Conservation (phyloP, 2,113 vertebrate genomes). For the Myotis davidii region DNA sequence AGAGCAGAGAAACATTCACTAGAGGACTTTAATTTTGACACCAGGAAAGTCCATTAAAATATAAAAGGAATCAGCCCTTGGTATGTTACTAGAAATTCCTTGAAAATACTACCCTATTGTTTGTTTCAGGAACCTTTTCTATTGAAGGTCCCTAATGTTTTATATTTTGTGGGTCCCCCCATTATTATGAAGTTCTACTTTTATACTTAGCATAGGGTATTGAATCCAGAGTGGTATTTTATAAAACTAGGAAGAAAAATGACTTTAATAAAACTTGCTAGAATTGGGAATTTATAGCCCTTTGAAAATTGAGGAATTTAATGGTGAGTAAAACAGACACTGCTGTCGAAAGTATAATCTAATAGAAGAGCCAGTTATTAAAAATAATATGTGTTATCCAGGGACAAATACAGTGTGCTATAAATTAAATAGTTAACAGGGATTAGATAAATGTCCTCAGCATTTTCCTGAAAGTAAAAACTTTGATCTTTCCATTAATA, state of each 20-base stretch:
- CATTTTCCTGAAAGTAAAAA: neutral
- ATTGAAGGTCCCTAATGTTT: neutral
- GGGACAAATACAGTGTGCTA: neutral
- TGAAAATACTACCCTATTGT: neutral
- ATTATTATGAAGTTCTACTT: neutral
- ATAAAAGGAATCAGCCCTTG: neutral
- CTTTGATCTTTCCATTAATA: neutral
- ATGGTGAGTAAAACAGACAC: neutral
- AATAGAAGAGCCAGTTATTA: neutral
- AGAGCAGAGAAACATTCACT: neutral
- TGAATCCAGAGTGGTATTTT: neutral
- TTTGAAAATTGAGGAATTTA: neutral
- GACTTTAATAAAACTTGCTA: neutral
- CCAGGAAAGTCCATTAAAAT: conserved; percentile 21
- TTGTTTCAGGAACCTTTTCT: neutral
- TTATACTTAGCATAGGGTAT: neutral
- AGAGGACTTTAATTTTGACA: neutral
- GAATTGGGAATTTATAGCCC: neutral
- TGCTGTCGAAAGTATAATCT: neutral
- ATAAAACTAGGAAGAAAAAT: neutral
- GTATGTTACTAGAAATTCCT: neutral
- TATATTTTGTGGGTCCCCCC: neutral
- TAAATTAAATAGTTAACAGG: neutral
- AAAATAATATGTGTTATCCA: neutral
- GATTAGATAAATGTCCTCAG: neutral